Evolutionary conservation across 2,113 vertebrate species (phyloP).

Genomic region (Hipposideros armiger): DNA sequence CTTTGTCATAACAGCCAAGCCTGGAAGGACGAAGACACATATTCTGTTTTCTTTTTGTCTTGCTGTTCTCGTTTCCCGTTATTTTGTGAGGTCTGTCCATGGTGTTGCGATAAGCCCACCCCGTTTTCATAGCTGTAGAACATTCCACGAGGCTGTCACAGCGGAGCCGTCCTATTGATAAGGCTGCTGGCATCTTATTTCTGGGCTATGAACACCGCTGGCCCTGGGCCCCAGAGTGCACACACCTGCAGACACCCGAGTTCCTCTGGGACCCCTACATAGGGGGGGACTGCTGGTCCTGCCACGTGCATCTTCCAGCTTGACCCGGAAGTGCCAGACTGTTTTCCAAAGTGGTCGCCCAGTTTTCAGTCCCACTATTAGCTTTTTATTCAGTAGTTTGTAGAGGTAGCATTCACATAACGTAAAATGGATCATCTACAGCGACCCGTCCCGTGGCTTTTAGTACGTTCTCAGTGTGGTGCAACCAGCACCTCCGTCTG

Average conservation of each 20-base stretch:
- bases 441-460: neutral
- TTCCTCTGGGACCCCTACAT: no score
- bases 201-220: neutral
- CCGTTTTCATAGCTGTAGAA: neutral
- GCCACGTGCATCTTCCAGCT: fast-evolving
- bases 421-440: neutral
- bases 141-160: neutral
- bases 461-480: neutral
- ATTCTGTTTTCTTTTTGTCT: neutral
- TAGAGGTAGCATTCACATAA: neutral
- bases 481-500: neutral
- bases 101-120: no score
- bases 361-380: neutral
- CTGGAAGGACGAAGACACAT: neutral
- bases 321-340: neutral
- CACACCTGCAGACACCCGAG: no score
- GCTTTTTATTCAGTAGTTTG: neutral
- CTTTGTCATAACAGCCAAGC: neutral
- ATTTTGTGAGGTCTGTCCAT: neutral
- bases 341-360: neutral
- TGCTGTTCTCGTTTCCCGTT: neutral
- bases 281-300: neutral
- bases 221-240: neutral
- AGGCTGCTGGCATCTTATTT: neutral
- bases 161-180: neutral